A percentile compares a stretch with the other conserved stretches of the same genome.
phyloP scores from a whole-genome alignment of 30 jellyfish, hydroid and myxozoan species.

The Chironex yamaguchii region DNA sequence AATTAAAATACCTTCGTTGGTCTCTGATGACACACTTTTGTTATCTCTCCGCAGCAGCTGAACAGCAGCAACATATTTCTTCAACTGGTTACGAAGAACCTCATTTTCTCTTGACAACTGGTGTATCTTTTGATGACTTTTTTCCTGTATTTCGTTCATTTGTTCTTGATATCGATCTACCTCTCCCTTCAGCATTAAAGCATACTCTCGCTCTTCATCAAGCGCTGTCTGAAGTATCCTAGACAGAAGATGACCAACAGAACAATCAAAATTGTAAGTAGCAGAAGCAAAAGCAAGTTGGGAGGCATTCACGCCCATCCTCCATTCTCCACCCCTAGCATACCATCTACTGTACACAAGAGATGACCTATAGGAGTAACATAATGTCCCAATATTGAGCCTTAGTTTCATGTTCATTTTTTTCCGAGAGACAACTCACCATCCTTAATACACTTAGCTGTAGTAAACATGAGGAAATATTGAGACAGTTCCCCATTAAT shows the following conservation, averaged over 20 bases:
- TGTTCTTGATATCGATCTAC: constrained; percentile 44
- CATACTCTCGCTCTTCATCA: constrained; percentile 82
- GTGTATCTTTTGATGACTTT: constrained; percentile 31
- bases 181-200: constrained; percentile 42
- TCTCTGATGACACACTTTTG: constrained; percentile 65
- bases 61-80: constrained; percentile 95
- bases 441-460: no score
- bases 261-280: background rate
- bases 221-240: constrained; percentile 85
- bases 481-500: no score
- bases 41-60: constrained; percentile 79
- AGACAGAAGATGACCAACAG: background rate
- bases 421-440: no score
- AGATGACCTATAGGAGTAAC: no score
- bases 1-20: constrained; percentile 72
- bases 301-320: no score
- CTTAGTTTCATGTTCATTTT: no score
- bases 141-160: constrained; percentile 41
- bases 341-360: no score
- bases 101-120: constrained; percentile 82
- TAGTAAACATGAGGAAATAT: no score
- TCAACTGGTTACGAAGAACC: constrained; percentile 88
- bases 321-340: no score
- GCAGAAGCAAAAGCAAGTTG: no score
- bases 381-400: no score